Evolutionary conservation across 2,797 vertebrate genomes (phyloP), one percentile per base, ranked within the genome.

Genomic region (Microcaecilia unicolor): DNA sequence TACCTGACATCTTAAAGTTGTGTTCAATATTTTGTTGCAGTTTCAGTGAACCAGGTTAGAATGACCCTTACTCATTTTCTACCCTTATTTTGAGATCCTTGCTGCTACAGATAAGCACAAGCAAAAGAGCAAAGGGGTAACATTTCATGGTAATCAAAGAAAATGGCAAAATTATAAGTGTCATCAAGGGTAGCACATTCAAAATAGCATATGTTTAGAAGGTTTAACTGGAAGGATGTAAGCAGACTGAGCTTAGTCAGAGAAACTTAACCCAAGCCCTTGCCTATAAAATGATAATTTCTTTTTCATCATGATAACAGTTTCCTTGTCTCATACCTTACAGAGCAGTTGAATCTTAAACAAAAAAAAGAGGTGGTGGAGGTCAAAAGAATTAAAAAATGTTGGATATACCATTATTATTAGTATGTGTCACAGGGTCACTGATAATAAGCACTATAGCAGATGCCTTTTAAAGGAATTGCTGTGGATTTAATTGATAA

Each of bases 111-210:
- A n/a, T n/a, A n/a, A n/a, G n/a, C n/a, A n/a, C n/a, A n/a, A n/a
- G n/a, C n/a, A n/a, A n/a, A n/a, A 55, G 53, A 70, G 53, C 58
- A 57, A 51, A 30, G 28, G n/a, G 59, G 66, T 70, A 60, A 45
- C 42, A 51, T 23, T 60, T 67, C 25, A 27, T 22, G 15, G 36
- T 42, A 34, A 61, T 52, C 47, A 49, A 68, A 44, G 15, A 26
- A 59, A 66, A 43, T 36, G 17, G 28, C 44, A 34, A 34, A 53
- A 25, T 48, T 51, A 28, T 21, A 51, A 63, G 52, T 55, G 57
- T 70, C 70, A 64, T 67, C 64, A 51, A 31, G 10, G 41, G 30
- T 38, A 58, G 25, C 44, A 25, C 38, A 43, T 52, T 64, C 70
- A 57, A 52, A 64, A 59, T 50, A 47, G 24, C 44, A 57, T 25